Conservation (phyloP, 2,797 vertebrate genomes). For the Thamnophis elegans region DNA sequence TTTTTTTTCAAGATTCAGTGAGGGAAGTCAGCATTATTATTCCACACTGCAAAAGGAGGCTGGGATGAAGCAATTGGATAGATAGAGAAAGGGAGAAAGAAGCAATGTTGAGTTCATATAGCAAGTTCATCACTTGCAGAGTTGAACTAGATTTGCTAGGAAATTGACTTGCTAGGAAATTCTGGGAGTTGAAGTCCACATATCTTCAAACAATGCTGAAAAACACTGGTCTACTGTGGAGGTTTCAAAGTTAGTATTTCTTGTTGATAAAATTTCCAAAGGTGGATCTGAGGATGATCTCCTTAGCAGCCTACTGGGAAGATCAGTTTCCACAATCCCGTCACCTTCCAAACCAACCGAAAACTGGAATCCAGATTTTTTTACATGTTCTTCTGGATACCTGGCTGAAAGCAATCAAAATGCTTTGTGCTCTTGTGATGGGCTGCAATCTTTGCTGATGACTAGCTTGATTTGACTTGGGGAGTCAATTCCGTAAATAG, state of each 20-base stretch:
- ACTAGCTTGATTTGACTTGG: background rate
- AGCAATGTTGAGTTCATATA: background rate
- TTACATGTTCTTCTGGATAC: background rate
- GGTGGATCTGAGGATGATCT: background rate
- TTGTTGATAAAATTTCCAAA: background rate
- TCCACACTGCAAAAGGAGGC: background rate
- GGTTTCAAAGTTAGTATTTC: background rate
- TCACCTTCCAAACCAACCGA: background rate
- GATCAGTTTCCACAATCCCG: background rate
- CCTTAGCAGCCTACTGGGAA: background rate
- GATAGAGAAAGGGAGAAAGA: background rate
- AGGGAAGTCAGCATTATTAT: background rate
- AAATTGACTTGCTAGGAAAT: no score
- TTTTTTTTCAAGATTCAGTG: background rate
- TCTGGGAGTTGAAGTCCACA: background rate
- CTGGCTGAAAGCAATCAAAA: background rate
- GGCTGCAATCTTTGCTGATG: background rate
- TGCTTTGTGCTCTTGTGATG: background rate
- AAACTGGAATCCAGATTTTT: background rate
- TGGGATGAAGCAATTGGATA: background rate
- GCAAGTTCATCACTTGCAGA: background rate
- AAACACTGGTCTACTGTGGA: background rate
- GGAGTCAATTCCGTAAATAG: background rate
- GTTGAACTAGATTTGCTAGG: background rate
- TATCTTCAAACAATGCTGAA: background rate